These are phyloP conservation scores for Penaeus japonicus DNA, from an alignment of 1,140 invertebrate genomes.

Conservation along the genomic window DNA sequence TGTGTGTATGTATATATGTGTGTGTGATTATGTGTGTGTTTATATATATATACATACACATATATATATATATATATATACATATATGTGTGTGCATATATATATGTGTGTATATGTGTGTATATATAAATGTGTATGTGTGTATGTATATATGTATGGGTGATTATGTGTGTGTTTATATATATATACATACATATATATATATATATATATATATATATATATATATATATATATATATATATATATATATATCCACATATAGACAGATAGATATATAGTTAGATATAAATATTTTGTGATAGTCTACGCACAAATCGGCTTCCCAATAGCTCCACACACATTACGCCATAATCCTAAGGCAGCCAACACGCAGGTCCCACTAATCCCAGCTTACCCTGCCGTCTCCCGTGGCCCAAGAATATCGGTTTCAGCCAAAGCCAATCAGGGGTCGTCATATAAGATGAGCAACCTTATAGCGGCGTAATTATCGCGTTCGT, in stretches of 20 bases:
- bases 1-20: slow-evolving; percentile 1
- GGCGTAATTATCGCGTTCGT: too few species aligned
- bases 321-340: too few species aligned
- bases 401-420: too few species aligned
- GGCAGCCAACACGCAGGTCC: neutral
- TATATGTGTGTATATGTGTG: neutral
- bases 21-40: neutral
- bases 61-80: neutral
- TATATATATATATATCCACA: slow-evolving; percentile 14
- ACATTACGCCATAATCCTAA: too few species aligned
- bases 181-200: slow-evolving; percentile 18
- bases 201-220: slow-evolving; percentile 28
- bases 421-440: too few species aligned
- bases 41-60: slow-evolving; percentile 18
- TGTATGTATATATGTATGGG: too few species aligned
- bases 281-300: neutral
- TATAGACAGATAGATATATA: neutral
- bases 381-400: too few species aligned
- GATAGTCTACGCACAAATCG: neutral
- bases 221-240: slow-evolving; percentile 30
- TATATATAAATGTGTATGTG: neutral
- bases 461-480: too few species aligned
- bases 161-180: neutral
- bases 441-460: too few species aligned
- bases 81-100: neutral